Evolutionary conservation across 2,797 vertebrate species (phyloP), one percentile per base, ranked within the genome.

Genomic region (Manis javanica): DNA sequence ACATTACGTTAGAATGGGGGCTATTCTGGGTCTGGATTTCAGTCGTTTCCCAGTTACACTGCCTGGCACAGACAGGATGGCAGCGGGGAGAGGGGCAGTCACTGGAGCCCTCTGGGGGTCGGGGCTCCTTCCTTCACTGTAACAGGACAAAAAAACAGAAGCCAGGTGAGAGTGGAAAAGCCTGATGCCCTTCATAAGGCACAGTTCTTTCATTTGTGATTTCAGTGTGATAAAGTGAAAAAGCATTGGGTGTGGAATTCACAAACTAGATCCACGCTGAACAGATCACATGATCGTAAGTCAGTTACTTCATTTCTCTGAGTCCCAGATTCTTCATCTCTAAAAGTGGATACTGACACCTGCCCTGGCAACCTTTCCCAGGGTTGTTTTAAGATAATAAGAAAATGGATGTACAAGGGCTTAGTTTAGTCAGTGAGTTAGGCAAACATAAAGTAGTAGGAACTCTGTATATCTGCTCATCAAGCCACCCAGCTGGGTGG

Each of bases 181-280:
- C 4, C 29, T 46, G 49, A 21, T 16, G 53, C 82, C 69, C 15
- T 94, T 69, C 19, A 49, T 55, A 37, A 66, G 1, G 21, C 34
- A 42, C 55, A 37, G 31, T 82, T 46, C 68, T 87, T 95, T 88
- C 29, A 15, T 49, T 68, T 92, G 88, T 87, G 59, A 83, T 72
- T 78, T 85, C 34, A 79, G 15, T 37, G 24, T 53, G 71, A 59
- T 61, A 16, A 68, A 66, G 39, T 11, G 5, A 23, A 72, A 42
- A 51, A 37, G 23, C 5, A 0, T 7, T 42, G 37, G 49, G n/a
- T 46, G 46, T 57, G 64, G 81, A 93, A 42, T 51, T 72, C 83
- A 29, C n/a, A 82, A 46, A 21, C 71, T 39, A 39, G 63, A 69
- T 16, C n/a, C 37, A 21, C 59, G 34, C 68, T 15, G 55, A 69